These are phyloP conservation scores for Aethina tumida DNA, from an alignment of 1,140 invertebrate genomes.

Conservation along the genomic window DNA sequence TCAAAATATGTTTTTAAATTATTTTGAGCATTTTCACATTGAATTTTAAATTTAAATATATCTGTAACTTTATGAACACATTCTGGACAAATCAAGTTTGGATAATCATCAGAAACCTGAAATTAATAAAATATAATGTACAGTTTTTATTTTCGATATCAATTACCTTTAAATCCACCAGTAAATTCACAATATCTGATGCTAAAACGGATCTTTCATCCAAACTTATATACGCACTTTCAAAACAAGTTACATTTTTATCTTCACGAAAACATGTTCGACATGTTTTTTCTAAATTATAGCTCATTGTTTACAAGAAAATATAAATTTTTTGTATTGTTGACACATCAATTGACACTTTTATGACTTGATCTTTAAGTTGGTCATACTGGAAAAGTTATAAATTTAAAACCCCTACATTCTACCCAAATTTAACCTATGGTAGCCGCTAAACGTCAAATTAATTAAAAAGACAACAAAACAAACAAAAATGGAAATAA, in stretches of 20 bases:
- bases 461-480: too few relatives aligned
- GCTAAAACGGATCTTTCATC: slow-evolving; percentile 14
- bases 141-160: slow-evolving; percentile 4
- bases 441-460: too few relatives aligned
- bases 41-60: slow-evolving; percentile 24
- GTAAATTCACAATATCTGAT: slow-evolving; percentile 17
- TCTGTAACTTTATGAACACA: slow-evolving; percentile 19
- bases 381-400: too few relatives aligned
- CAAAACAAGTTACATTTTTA: slow-evolving; percentile 14
- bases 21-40: slow-evolving; percentile 20
- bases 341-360: too few relatives aligned
- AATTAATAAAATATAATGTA: slow-evolving; percentile 11
- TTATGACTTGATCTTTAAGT: too few relatives aligned
- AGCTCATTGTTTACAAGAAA: too few relatives aligned
- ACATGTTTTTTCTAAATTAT: slow-evolving; percentile 23
- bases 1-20: slow-evolving; percentile 17
- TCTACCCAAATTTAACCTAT: too few relatives aligned
- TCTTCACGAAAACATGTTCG: slow-evolving; percentile 20
- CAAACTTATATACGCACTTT: slow-evolving; percentile 15
- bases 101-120: slow-evolving; percentile 18
- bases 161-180: slow-evolving; percentile 19
- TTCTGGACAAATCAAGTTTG: slow-evolving; percentile 21
- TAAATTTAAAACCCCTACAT: too few relatives aligned
- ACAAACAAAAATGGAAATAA: slow-evolving; percentile 9
- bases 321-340: too few relatives aligned